phyloP scores from a whole-genome alignment of 2,113 vertebrate genomes.

The Leucosticte australis region DNA sequence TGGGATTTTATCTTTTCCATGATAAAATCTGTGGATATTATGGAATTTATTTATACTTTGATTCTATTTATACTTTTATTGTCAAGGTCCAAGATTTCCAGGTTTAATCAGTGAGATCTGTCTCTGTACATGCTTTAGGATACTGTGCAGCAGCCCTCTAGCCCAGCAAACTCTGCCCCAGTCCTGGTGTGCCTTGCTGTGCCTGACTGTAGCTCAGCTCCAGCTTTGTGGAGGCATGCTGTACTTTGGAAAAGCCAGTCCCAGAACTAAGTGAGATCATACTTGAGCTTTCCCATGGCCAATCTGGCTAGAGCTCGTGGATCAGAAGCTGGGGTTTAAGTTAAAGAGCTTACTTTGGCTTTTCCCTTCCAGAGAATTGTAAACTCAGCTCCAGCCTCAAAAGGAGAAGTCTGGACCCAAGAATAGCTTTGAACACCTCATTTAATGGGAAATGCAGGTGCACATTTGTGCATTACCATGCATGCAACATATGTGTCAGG shows the following conservation, averaged over 20 bases:
- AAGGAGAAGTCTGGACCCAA: neutral
- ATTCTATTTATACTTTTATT: neutral
- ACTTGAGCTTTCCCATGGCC: neutral
- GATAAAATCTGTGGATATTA: neutral
- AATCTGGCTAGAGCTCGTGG: neutral
- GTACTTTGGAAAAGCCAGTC: neutral
- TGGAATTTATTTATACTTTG: neutral
- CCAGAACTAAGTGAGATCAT: neutral
- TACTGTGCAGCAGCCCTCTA: neutral
- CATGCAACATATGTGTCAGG: neutral
- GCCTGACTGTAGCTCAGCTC: neutral
- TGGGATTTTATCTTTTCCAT: neutral
- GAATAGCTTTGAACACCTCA: neutral
- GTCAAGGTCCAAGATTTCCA: neutral
- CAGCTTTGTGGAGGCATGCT: neutral
- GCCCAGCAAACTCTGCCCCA: neutral
- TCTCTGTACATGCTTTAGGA: neutral
- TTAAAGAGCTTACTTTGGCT: slow-evolving; percentile 24
- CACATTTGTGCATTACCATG: neutral
- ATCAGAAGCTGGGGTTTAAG: slow-evolving; percentile 2
- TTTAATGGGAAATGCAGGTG: neutral
- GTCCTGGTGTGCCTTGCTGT: neutral
- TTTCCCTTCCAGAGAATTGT: neutral
- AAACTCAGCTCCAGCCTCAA: neutral
- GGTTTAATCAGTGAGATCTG: neutral